Evolutionary conservation across 2,113 vertebrate genomes (phyloP), one percentile per base, ranked within the genome.

Genomic region (Acrocephalus kingi): DNA sequence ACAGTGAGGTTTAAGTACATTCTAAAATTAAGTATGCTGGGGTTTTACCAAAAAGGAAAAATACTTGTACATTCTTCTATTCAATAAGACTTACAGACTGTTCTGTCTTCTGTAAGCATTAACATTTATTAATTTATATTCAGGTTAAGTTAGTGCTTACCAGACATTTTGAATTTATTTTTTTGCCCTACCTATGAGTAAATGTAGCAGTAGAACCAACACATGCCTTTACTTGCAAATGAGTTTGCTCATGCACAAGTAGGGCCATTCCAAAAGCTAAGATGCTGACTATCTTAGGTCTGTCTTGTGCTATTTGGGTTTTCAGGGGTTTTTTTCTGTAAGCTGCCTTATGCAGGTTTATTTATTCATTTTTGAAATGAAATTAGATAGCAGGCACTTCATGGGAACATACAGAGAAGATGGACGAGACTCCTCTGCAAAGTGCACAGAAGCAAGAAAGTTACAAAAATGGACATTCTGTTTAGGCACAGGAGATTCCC

Each of bases 171-270:
- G 9, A 16, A 10, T 48, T 48, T 48, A 8, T 18, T 45, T 89
- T 28, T 15, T n/a, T 16, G 1, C 24, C 17, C 19, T 27, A 28
- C 5, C 0, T 1, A 2, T 24, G 30, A 30, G n/a, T 55, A 61
- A 82, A 46, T 0, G 1, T 2, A 31, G 13, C 20, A 52, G 46
- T 27, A 73, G 33, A 87, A 79, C 13, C 6, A 73, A 35, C 10
- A 33, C 1, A 10, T 6, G 45, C 3, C 8, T 73, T 63, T 13
- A 59, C 20, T 0, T 30, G 14, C 14, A 69, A 56, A 66, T 48
- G 20, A 46, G 33, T 79, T 79, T 39, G 6, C 15, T 52, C 27
- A 24, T 17, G 30, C 21, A n/a, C 15, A 61, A 15, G 18, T 31
- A 64, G 3, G 4, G 10, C 35, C 52, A 27, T 22, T 61, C 11